Evolutionary conservation across 2,797 vertebrate species (phyloP), one percentile per base, ranked within the genome.

Genomic region (Gymnothorax javanicus): DNA sequence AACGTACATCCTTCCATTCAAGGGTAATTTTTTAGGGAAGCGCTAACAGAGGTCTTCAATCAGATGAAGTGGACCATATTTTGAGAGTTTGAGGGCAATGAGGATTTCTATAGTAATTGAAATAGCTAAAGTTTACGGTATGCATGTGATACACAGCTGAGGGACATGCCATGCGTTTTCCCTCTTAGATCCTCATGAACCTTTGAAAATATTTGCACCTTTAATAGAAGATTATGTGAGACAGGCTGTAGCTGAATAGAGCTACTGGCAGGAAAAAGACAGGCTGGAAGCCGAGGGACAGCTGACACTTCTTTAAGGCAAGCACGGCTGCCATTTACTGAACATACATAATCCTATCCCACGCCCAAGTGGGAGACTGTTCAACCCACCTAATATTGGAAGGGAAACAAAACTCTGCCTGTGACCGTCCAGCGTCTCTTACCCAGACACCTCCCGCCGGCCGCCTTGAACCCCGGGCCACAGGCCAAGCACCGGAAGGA

Each of bases 401-500:
- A 90, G 89, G 91, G 89, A 92, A 89, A 91, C 93, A 89, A 90
- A 87, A 62, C 92, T 94, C 52, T n/a, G 43, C 12, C 12, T 62
- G 43, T 60, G 82, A 83, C 83, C 60, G 33, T 69, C 69, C 83
- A 82, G 83, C 84, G 64, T 84, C 75, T 87, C 95, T 96, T 95
- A 96, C 96, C 96, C 91, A 93, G 91, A 92, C 96, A 96, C 93
- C 93, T 93, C 86, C 94, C 94, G 89, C 89, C 73, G 25, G 91
- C 79, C n/a, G 93, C 90, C 89, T 88, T 94, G 89, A 94, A 95
- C 67, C 96, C 96, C 0, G 90, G 90, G 64, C 90, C 86, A 67
- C 96, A 96, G 87, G 69, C 91, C 91, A 94, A 94, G 94, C 96
- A 96, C 79, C 91, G 91, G 93, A 95, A 96, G 84, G 95, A 96